Percentiles rank a stretch among this genome's conserved stretches.
These are phyloP conservation scores for Alligator mississippiensis DNA, from an alignment of 2,113 vertebrate genomes.

Conservation along the genomic window DNA sequence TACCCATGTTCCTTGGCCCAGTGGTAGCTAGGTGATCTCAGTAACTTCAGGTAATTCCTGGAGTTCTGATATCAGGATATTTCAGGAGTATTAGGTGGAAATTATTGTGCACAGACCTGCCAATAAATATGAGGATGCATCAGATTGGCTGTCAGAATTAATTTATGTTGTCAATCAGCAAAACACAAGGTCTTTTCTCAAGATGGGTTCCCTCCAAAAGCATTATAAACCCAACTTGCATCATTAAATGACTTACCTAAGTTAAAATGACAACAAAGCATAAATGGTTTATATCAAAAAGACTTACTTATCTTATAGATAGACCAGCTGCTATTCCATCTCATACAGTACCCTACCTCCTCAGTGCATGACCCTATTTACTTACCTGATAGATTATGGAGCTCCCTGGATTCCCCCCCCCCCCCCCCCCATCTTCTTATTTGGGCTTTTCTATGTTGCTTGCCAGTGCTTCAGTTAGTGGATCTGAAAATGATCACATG, in stretches of 20 bases:
- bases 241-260: constrained; percentile 21
- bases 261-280: background rate
- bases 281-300: constrained; percentile 14
- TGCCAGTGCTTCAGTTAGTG: fast-evolving
- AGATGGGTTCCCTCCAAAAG: background rate
- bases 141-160: background rate
- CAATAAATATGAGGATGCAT: background rate
- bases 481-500: too few relatives aligned
- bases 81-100: background rate
- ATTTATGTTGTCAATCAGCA: background rate
- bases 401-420: background rate
- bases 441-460: background rate
- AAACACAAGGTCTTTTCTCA: constrained; percentile 6
- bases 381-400: background rate
- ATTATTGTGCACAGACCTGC: background rate
- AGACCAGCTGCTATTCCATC: constrained; percentile 44
- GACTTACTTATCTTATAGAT: background rate
- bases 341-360: background rate
- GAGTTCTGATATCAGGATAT: background rate
- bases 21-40: background rate
- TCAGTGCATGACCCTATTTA: background rate
- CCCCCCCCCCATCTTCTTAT: background rate
- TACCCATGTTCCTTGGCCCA: background rate
- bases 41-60: constrained; percentile 3
- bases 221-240: background rate